A percentile compares a stretch with the other conserved stretches of the same genome.
Evolutionary conservation across 2,888 invertebrate species (phyloP).

Genomic region (Malachius bipustulatus): DNA sequence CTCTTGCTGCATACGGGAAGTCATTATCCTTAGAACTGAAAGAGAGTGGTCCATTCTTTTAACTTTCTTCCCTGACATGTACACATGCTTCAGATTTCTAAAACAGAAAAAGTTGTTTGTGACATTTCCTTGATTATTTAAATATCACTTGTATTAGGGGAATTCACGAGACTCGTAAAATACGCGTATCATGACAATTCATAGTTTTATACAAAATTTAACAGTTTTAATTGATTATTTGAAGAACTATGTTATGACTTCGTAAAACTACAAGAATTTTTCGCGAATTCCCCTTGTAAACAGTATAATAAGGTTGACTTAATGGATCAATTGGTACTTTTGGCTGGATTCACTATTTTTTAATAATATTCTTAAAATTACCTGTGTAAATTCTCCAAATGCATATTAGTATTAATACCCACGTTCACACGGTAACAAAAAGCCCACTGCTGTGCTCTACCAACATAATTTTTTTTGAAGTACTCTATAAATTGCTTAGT

Average conservation of each 20-base stretch:
- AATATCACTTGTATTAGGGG: no score
- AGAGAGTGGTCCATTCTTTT: constrained; percentile 2
- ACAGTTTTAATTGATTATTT: no score
- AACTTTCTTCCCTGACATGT: constrained; percentile 3
- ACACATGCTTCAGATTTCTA: constrained; percentile 3
- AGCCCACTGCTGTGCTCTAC: constrained; percentile 1
- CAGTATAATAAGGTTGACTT: no score
- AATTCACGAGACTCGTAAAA: no score
- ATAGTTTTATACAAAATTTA: no score
- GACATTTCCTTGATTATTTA: no score
- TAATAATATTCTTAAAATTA: constrained; percentile 1
- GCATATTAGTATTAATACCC: constrained; percentile 2
- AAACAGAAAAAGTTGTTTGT: neutral
- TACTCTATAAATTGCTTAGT: neutral
- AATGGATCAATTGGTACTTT: no score
- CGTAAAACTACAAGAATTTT: no score
- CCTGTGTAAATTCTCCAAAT: constrained; percentile 3
- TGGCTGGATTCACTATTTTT: no score
- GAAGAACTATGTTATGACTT: no score
- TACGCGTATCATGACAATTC: no score
- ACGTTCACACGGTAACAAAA: neutral
- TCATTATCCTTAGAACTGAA: constrained; percentile 2
- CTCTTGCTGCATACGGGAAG: constrained; percentile 2
- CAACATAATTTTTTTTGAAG: neutral
- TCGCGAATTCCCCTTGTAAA: no score